Percentiles rank a stretch among this genome's conserved stretches.
Evolutionary conservation across 2,113 vertebrate genomes (phyloP).

Genomic region (Mola mola): DNA sequence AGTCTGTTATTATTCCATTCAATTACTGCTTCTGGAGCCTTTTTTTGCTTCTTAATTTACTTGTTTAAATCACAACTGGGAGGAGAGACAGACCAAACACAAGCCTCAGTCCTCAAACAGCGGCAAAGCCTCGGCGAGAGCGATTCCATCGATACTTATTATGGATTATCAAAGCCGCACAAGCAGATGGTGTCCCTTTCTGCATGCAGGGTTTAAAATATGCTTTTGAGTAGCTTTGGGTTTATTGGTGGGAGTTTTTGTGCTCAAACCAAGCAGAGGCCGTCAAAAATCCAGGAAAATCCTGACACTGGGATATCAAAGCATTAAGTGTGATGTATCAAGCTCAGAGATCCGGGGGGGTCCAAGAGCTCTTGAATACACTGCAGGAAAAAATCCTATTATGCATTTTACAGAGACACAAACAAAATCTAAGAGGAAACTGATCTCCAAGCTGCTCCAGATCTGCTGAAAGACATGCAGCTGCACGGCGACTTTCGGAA

Average conservation of each 20-base stretch:
- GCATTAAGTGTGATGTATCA: slow-evolving; percentile 8
- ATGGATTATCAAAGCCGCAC: slow-evolving; percentile 3
- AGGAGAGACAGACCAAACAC: slow-evolving; percentile 34
- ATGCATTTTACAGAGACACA: slow-evolving; percentile 19
- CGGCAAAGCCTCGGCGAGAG: neutral
- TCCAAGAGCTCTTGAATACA: slow-evolving; percentile 25
- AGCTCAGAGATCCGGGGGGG: slow-evolving; percentile 10
- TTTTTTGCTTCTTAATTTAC: slow-evolving; percentile 63
- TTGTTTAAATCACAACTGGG: slow-evolving; percentile 57
- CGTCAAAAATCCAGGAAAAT: slow-evolving; percentile 13
- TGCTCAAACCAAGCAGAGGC: slow-evolving; percentile 1
- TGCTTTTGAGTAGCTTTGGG: neutral
- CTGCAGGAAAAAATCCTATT: slow-evolving; percentile 47
- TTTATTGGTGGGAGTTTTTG: neutral
- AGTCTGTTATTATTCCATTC: slow-evolving; percentile 74
- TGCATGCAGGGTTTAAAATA: slow-evolving; percentile 4
- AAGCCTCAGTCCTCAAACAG: slow-evolving; percentile 21
- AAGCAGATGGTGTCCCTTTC: neutral
- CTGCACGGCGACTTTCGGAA: neutral
- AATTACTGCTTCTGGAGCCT: slow-evolving; percentile 74
- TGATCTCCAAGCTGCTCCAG: neutral
- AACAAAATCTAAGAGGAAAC: slow-evolving; percentile 12
- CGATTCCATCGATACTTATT: neutral
- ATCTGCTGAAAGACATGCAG: neutral
- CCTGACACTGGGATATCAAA: slow-evolving; percentile 9